Base-by-base conservation (phyloP, 1,140 invertebrate genomes). In the Aphis gossypii region DNA sequence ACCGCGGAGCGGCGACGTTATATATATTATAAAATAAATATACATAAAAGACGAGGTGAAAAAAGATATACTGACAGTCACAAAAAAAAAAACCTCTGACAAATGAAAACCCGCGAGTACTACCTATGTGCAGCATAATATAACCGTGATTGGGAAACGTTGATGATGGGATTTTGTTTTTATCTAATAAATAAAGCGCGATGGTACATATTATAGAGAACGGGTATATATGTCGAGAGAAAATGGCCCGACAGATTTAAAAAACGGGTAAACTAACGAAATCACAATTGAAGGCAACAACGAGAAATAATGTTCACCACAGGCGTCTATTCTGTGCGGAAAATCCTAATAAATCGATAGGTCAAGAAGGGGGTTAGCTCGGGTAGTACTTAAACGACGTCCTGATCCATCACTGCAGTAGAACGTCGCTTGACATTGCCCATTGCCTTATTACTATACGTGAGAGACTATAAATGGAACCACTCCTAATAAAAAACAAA, bases 341-440 rank as follows among this genome's bases (percentile, higher is more conserved):
- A 89, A 89, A 54, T 51, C 48, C 48, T 89, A 89, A 89, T 89
- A 89, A 89, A 89, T 89, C 48, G 87, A 89, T 89, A 89, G 87
- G 87, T 89, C 87, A 89, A 89, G 87, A 89, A 54, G 87, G 35
- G 48, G n/a, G 87, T 54, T 89, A 54, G 87, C 87, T 54, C 51
- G 87, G 48, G 48, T 89, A 54, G 87, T 89, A 89, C 87, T 89
- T 89, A 38, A 89, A 89, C 87, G 48, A 89, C 48, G 51, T 54
- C 35, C 87, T 54, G 48, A 89, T 89, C 87, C 87, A 89, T 89
- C 48, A 54, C 83, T 76, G 38, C 35, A 38, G 87, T 54, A 25
- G 48, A 89, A 54, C 51, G 48, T 89, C 87, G n/a, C n/a, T 25
- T 54, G 87, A 88, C 87, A 54, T 48, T 89, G 30, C 4, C 60